Evolutionary conservation across 2,113 vertebrate genomes (phyloP), one percentile per base, ranked within the genome.

Genomic region (Cryptomyrus ogoouensis): DNA sequence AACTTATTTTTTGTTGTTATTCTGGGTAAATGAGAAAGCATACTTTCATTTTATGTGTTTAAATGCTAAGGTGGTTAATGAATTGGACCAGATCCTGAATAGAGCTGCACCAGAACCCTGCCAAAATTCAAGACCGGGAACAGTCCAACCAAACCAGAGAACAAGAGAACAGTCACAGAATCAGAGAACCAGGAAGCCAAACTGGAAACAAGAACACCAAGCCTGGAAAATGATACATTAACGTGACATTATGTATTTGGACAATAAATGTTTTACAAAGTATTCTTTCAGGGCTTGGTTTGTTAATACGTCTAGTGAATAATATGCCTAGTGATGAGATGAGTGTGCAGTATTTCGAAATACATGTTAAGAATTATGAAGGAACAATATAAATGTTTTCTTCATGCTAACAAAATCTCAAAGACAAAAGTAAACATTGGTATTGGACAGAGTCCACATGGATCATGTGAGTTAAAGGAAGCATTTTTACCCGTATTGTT

Each of bases 371-470:
- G 62, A 66, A 27, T 66, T 35, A 77, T 24, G 94, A 92, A 95
- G 93, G 87, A 94, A 94, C 91, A 77, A 89, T 89, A 27, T 50
- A 90, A 90, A 91, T 87, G 90, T 94, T 90, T 91, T 53, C 91
- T 56, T 90, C 89, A 49, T n/a, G 1, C 56, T 88, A 92, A 88
- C 90, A 90, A 89, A 91, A 90, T 92, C 91, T 92, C 90, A 89
- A 91, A 83, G 88, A 88, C 90, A 91, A 94, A 92, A 91, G 90
- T 90, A 94, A 95, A 95, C 93, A 94, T 95, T 94, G 92, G 88
- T 93, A 66, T 95, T 95, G 94, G 93, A 95, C 56, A 88, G 89
- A 47, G 12, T 89, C 80, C 70, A 56, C 77, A 49, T 31, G 53
- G 89, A 21, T 89, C 88, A 83, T n/a, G 88, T 58, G 89, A 94